Conservation (phyloP, 2,888 invertebrate species). For the Lottia gigantea region DNA sequence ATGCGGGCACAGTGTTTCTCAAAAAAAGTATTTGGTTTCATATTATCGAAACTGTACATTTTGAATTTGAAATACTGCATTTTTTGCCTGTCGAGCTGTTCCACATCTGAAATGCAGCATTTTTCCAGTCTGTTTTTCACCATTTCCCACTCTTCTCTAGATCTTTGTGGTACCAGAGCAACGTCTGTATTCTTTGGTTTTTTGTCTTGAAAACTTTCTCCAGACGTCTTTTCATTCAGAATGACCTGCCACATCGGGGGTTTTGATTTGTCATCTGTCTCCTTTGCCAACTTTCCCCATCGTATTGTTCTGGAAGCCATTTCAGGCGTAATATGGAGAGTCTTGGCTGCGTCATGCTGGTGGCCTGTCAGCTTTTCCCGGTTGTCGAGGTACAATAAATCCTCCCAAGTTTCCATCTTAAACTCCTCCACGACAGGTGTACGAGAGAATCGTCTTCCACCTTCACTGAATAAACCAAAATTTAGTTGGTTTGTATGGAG, state of each 20-base stretch:
- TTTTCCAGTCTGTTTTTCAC: slow-evolving; percentile 37
- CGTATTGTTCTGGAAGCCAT: slow-evolving; percentile 17
- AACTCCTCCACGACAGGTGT: not conserved
- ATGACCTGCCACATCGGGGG: slow-evolving; percentile 46
- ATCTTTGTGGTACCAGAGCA: slow-evolving; percentile 30
- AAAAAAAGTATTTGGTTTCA: slow-evolving; percentile 35
- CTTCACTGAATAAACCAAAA: slow-evolving; percentile 7
- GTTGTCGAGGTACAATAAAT: slow-evolving; percentile 36
- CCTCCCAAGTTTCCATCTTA: slow-evolving; percentile 45
- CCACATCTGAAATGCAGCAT: slow-evolving; percentile 37
- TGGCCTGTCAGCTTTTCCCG: slow-evolving; percentile 21
- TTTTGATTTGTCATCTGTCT: slow-evolving; percentile 22
- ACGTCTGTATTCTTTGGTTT: slow-evolving; percentile 21
- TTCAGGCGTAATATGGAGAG: slow-evolving; percentile 8
- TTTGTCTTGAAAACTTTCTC: slow-evolving; percentile 30
- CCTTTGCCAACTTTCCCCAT: slow-evolving; percentile 13
- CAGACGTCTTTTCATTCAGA: slow-evolving; percentile 40
- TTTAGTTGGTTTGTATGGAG: not conserved
- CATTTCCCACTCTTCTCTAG: slow-evolving; percentile 31
- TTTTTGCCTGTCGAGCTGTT: slow-evolving; percentile 43
- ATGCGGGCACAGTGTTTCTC: slow-evolving; percentile 33
- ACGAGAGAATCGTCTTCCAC: not conserved
- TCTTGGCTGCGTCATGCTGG: slow-evolving; percentile 10
- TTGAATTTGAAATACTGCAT: slow-evolving; percentile 39
- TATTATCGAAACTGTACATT: slow-evolving; percentile 30